phyloP scores from a whole-genome alignment of 2,113 vertebrate species.

The Cricetomys ansorgei region DNA sequence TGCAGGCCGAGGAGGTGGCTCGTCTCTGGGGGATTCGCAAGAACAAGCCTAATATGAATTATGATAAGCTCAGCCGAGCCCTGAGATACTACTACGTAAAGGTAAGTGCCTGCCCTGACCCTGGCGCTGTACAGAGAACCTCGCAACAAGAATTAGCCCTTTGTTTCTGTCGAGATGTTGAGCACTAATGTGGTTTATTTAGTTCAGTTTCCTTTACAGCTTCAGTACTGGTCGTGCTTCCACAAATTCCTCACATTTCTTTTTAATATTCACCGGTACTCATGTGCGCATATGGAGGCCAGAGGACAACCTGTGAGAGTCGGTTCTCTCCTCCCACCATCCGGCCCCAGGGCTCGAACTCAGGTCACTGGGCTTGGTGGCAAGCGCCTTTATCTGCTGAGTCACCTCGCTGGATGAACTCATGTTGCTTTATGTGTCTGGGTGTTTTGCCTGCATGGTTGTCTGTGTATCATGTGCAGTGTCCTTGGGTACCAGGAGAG shows the following conservation, averaged over 20 bases:
- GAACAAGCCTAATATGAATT: conserved; percentile 99
- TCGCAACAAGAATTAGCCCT: conserved; percentile 57
- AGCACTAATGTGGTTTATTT: conserved; percentile 29
- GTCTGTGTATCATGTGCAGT: neutral
- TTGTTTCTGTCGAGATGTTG: conserved; percentile 38
- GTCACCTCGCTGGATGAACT: neutral
- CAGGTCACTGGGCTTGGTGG: neutral
- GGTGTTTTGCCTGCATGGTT: neutral
- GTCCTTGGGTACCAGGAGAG: neutral
- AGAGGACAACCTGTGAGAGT: too few relatives aligned
- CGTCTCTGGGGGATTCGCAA: conserved; percentile 98
- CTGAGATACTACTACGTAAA: conserved; percentile 99
- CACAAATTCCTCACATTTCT: neutral
- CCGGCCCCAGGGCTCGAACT: neutral
- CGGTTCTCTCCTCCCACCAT: neutral
- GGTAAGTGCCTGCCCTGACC: conserved; percentile 85
- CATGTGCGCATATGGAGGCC: too few relatives aligned
- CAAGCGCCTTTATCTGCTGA: neutral
- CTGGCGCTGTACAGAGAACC: neutral
- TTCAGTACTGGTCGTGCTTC: neutral
- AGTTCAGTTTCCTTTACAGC: neutral
- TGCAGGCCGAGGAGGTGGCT: conserved; percentile 98
- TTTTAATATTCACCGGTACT: neutral
- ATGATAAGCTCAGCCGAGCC: conserved; percentile 98
- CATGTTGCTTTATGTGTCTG: neutral